These are phyloP conservation scores for Nicator chloris DNA, from an alignment of 2,113 vertebrate species.

Conservation along the genomic window DNA sequence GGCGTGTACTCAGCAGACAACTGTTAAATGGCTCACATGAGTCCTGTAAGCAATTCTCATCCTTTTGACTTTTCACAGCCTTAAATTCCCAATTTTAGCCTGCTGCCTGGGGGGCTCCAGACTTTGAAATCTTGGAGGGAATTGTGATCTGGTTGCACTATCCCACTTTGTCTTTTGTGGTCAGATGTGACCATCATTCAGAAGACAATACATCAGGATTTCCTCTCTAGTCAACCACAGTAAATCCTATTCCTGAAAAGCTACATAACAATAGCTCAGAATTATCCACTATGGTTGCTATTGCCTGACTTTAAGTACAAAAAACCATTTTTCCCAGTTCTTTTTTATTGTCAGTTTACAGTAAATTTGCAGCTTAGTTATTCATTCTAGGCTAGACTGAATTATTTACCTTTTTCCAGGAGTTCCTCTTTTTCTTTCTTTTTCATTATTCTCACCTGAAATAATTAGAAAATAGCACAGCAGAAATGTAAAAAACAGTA, in stretches of 20 bases:
- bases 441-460: neutral
- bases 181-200: neutral
- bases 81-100: neutral
- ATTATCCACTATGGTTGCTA: neutral
- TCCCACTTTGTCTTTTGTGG: neutral
- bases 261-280: neutral
- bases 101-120: neutral
- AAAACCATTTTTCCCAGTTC: neutral
- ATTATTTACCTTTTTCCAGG: conserved; percentile 14
- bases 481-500: conserved; percentile 28
- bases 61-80: neutral
- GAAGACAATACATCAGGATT: neutral
- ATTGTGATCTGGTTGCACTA: neutral
- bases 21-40: neutral
- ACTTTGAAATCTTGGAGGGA: neutral
- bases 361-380: neutral
- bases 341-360: neutral
- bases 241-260: neutral
- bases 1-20: neutral
- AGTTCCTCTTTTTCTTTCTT: neutral
- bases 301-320: neutral
- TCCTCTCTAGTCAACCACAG: neutral
- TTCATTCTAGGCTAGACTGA: neutral
- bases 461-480: conserved; percentile 45
- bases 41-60: neutral